phyloP scores from a whole-genome alignment of 2,888 invertebrate species.

The Troilus luridus region DNA sequence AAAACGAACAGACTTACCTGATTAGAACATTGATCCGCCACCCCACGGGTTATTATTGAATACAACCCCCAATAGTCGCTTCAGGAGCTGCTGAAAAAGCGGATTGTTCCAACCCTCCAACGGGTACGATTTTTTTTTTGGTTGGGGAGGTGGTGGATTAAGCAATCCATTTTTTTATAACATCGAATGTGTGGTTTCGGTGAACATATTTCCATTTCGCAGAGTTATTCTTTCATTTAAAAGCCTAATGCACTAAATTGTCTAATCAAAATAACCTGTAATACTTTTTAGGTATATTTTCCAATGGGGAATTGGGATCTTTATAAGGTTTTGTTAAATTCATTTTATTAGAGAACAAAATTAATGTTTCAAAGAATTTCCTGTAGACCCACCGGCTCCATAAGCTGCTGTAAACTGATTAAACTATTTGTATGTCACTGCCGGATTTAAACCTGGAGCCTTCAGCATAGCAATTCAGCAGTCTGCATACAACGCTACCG shows the following conservation, averaged over 20 bases:
- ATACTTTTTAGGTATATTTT: neutral
- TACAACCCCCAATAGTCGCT: conserved; percentile 6
- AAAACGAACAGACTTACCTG: neutral
- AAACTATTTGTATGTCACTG: too few species aligned
- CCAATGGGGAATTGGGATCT: too few species aligned
- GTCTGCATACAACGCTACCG: too few species aligned
- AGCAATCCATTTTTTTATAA: conserved; percentile 7
- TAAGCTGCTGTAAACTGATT: too few species aligned
- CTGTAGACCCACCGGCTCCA: too few species aligned
- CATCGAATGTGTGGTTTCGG: neutral
- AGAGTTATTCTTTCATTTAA: neutral
- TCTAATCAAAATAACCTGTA: neutral
- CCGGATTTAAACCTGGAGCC: too few species aligned
- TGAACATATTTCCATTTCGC: neutral
- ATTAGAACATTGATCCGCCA: neutral
- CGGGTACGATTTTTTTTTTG: neutral
- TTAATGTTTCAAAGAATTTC: too few species aligned
- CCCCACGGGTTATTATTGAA: neutral
- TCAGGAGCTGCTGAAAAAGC: conserved; percentile 1
- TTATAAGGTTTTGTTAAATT: too few species aligned
- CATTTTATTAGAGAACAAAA: too few species aligned
- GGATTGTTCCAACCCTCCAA: neutral
- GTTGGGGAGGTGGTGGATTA: neutral
- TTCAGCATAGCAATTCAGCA: too few species aligned
- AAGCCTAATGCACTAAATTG: neutral